Percentiles rank a stretch among this genome's conserved stretches.
Conservation (phyloP, 2,888 invertebrate genomes). For the Allolobophora icterica region DNA sequence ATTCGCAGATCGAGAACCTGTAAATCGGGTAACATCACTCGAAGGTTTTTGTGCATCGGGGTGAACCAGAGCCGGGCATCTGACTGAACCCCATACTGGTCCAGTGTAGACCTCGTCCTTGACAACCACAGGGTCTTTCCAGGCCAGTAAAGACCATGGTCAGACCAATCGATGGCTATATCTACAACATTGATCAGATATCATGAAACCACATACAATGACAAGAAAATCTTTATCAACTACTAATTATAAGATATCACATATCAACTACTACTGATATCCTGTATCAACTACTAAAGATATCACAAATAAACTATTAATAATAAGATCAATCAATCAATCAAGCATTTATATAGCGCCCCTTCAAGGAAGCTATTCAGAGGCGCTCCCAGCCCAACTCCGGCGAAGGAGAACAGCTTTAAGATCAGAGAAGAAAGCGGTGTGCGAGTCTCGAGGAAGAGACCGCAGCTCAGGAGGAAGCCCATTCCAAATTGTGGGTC, state of each 20-base stretch:
- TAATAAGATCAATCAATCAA: no score
- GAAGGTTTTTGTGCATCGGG: slow-evolving; percentile 92
- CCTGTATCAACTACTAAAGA: not conserved
- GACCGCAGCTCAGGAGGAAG: no score
- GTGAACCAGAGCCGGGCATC: slow-evolving; percentile 92
- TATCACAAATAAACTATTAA: no score
- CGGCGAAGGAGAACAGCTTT: no score
- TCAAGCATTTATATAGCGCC: no score
- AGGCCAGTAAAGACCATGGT: slow-evolving; percentile 99
- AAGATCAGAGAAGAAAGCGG: no score
- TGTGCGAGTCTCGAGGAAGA: no score
- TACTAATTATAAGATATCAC: no score
- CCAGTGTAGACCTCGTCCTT: slow-evolving; percentile 90
- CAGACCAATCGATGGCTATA: slow-evolving; percentile 97
- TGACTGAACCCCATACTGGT: slow-evolving; percentile 95
- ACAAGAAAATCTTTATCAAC: not conserved
- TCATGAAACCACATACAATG: not conserved
- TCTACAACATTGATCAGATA: slow-evolving; percentile 73
- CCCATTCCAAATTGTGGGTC: no score
- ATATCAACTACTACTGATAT: not conserved
- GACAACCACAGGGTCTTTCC: slow-evolving; percentile 90
- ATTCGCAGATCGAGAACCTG: slow-evolving; percentile 87
- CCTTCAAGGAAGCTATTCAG: no score
- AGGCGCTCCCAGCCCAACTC: no score
- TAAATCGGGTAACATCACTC: slow-evolving; percentile 82